Conservation (phyloP, 1,140 invertebrate species). For the Trichonephila clavipes region DNA sequence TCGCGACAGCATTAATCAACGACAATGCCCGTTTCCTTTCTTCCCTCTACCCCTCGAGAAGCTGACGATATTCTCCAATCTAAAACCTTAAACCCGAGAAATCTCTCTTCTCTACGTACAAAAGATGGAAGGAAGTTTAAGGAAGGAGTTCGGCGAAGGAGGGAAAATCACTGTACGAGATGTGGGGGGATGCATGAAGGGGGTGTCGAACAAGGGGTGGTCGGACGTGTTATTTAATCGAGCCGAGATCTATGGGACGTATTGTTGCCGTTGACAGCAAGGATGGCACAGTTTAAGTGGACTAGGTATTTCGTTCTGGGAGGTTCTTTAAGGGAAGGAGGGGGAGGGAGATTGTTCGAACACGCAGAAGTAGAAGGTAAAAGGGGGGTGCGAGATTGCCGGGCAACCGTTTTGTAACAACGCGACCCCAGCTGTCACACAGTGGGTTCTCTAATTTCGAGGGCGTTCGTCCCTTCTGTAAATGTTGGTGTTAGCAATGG, state of each 20-base stretch:
- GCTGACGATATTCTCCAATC: constrained; percentile 47
- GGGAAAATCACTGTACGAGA: constrained; percentile 1
- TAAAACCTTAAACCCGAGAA: constrained; percentile 59
- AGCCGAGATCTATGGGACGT: constrained; percentile 64
- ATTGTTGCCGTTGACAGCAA: constrained; percentile 70
- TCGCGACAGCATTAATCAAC: constrained; percentile 72
- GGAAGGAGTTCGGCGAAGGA: neutral
- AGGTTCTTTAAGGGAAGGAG: constrained; percentile 27
- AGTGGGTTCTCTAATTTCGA: constrained; percentile 61
- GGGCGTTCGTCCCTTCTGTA: constrained; percentile 15
- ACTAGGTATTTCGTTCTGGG: constrained; percentile 66
- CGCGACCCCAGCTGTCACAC: constrained; percentile 61
- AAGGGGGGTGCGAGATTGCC: constrained; percentile 9
- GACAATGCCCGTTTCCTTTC: constrained; percentile 63
- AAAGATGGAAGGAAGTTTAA: neutral
- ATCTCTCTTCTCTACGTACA: neutral
- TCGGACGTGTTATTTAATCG: constrained; percentile 71
- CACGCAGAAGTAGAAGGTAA: neutral
- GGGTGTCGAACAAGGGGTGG: neutral
- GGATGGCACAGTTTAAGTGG: constrained; percentile 67
- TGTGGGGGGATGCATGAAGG: neutral
- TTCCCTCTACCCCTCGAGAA: neutral
- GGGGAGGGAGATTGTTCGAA: neutral
- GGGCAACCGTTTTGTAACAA: constrained; percentile 70
- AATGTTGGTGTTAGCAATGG: constrained; percentile 68